Evolutionary conservation across 2,888 invertebrate genomes (phyloP).

Genomic region (Orthosia incerta): DNA sequence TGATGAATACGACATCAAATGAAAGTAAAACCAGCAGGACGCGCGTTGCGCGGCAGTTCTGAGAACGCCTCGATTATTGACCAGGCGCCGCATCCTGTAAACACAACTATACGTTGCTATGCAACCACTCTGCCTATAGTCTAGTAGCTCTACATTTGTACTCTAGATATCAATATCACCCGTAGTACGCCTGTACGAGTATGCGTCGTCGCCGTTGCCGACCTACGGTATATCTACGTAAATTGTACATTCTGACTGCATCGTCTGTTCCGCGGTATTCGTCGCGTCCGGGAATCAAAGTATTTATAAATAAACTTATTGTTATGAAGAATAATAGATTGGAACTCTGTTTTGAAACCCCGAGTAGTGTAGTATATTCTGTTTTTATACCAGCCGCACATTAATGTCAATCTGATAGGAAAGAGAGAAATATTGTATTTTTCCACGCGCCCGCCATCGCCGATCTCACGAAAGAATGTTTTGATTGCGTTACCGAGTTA

Average conservation of each 20-base stretch:
- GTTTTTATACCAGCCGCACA: slow-evolving; percentile 46
- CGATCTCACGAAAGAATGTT: slow-evolving; percentile 41
- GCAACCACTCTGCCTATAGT: slow-evolving; percentile 41
- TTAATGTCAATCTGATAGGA: slow-evolving; percentile 52
- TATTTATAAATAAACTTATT: slow-evolving; percentile 47
- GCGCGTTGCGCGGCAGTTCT: slow-evolving; percentile 43
- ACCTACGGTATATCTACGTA: slow-evolving; percentile 13
- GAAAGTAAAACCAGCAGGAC: slow-evolving; percentile 66
- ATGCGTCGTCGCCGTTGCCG: too few relatives aligned
- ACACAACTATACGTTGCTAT: slow-evolving; percentile 52
- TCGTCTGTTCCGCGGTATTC: slow-evolving; percentile 9
- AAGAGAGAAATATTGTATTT: slow-evolving; percentile 47
- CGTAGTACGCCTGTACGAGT: slow-evolving; percentile 21
- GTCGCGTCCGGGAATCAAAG: slow-evolving; percentile 29
- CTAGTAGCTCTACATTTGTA: slow-evolving; percentile 3
- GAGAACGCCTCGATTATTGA: slow-evolving; percentile 60
- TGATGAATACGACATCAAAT: slow-evolving; percentile 56
- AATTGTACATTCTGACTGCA: not conserved
- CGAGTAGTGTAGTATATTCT: slow-evolving; percentile 20
- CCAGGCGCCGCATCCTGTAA: slow-evolving; percentile 48
- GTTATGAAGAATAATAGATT: slow-evolving; percentile 42
- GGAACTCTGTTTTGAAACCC: slow-evolving; percentile 47
- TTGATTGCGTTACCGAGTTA: slow-evolving; percentile 49
- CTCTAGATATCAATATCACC: slow-evolving; percentile 42
- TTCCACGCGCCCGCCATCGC: slow-evolving; percentile 12